Percentiles rank a stretch among this genome's conserved stretches.
These are phyloP conservation scores for Leucopsar rothschildi DNA, from an alignment of 2,113 vertebrate species.

Conservation along the genomic window DNA sequence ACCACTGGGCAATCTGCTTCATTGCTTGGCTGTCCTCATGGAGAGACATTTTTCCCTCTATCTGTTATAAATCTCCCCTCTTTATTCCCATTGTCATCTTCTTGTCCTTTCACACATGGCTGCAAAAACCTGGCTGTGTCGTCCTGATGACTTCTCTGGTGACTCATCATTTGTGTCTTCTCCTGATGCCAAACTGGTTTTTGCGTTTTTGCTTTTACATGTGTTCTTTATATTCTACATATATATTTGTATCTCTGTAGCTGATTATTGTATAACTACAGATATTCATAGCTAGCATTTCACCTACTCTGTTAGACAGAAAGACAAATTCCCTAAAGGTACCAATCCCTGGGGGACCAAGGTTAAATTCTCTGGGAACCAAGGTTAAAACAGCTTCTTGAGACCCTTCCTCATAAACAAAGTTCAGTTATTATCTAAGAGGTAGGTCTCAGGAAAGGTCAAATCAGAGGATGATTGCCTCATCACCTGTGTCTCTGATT, in stretches of 20 bases:
- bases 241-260: not conserved
- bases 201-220: not conserved
- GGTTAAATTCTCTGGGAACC: not conserved
- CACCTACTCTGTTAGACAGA: not conserved
- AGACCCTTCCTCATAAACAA: not conserved
- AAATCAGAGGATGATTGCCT: not conserved
- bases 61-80: not conserved
- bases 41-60: not conserved
- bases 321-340: not conserved
- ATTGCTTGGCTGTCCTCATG: not conserved
- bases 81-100: not conserved
- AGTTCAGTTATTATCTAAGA: not conserved
- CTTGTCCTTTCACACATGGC: not conserved
- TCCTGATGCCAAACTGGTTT: not conserved
- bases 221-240: not conserved
- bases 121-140: not conserved
- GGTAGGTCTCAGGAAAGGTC: not conserved
- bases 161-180: not conserved
- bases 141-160: not conserved
- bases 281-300: not conserved
- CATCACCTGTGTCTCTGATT: not conserved
- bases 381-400: not conserved
- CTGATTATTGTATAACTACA: not conserved
- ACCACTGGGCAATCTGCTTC: not conserved
- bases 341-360: not conserved